Base-by-base conservation (phyloP, 2,113 vertebrate species). In the Takifugu bimaculatus region DNA sequence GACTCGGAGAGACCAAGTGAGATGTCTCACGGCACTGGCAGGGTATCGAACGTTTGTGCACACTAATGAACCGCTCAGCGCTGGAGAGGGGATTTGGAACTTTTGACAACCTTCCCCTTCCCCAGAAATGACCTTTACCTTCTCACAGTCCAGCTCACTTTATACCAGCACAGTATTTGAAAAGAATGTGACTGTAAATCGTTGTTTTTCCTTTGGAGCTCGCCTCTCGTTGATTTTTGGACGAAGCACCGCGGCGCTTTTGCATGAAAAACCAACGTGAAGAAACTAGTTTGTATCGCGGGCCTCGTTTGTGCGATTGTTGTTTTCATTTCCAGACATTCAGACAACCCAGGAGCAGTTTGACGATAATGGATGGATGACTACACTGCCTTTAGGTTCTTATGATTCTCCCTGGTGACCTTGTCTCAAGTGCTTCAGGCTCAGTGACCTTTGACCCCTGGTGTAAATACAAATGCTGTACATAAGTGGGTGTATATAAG, bases 391-490 rank as follows among this genome's bases (percentile, higher is more conserved):
- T 87, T 80, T 80, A 71, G 67, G 82, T 82, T 79, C 47, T 15
- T 65, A 84, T 58, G 60, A 69, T 83, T 78, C 67, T 84, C 54
- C 65, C 68, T 65, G 6, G 80, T 80, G 80, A 74, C 69, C 68
- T 85, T 70, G 78, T 87, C 85, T 81, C 77, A 88, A 87, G 88
- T 89, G 85, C 84, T 90, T 86, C 83, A 82, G 79, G 82, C 83
- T 85, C 66, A 70, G 70, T 81, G 72, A 86, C 82, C 77, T 87
- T 84, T 80, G 74, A 85, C 62, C 76, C 77, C 67, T 50, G 74
- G 64, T 91, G 88, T 92, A 90, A 83, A 92, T 90, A 89, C 72
- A 79, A 75, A 85, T 74, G 82, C 70, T 91, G 87, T 92, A 91
- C 69, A 92, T 86, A 90, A 47, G 80, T 80, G 75, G 70, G 86